Percentiles rank a stretch among this genome's conserved stretches.
phyloP scores from a whole-genome alignment of 2,888 invertebrate genomes.

The Elmis aenea region DNA sequence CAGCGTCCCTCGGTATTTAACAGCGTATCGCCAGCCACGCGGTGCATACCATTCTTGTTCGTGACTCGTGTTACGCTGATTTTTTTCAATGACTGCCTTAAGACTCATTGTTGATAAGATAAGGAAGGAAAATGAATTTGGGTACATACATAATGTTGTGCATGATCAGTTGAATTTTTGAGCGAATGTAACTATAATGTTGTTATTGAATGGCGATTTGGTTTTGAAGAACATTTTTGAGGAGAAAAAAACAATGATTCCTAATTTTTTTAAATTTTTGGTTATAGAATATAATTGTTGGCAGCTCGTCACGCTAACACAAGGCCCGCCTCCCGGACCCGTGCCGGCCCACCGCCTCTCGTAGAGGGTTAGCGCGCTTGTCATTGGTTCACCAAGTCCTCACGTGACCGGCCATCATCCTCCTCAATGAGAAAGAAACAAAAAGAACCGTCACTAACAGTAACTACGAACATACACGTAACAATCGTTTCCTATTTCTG shows the following conservation, averaged over 20 bases:
- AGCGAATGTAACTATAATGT: too few relatives aligned
- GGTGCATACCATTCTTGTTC: constrained; percentile 37
- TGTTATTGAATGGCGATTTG: too few relatives aligned
- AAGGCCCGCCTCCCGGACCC: constrained; percentile 41
- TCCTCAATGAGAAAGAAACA: constrained; percentile 49
- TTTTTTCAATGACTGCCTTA: too few relatives aligned
- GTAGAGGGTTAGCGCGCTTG: constrained; percentile 45
- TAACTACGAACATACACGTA: constrained; percentile 46
- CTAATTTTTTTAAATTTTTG: constrained; percentile 20
- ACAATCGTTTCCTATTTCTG: constrained; percentile 47
- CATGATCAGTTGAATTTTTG: too few relatives aligned
- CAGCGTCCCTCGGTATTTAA: constrained; percentile 41
- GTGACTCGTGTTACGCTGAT: constrained; percentile 20
- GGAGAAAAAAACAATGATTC: too few relatives aligned
- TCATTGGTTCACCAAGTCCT: constrained; percentile 39
- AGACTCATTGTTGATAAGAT: too few relatives aligned
- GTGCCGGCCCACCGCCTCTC: constrained; percentile 46
- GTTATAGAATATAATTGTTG: constrained; percentile 39
- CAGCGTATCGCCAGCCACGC: constrained; percentile 38
- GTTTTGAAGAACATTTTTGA: too few relatives aligned
- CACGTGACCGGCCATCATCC: constrained; percentile 49
- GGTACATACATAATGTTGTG: too few relatives aligned
- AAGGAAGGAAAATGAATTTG: too few relatives aligned
- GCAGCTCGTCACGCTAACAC: constrained; percentile 42
- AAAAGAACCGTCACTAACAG: constrained; percentile 49